Conservation (phyloP, 1,140 invertebrate species). For the Lucilia cuprina region DNA sequence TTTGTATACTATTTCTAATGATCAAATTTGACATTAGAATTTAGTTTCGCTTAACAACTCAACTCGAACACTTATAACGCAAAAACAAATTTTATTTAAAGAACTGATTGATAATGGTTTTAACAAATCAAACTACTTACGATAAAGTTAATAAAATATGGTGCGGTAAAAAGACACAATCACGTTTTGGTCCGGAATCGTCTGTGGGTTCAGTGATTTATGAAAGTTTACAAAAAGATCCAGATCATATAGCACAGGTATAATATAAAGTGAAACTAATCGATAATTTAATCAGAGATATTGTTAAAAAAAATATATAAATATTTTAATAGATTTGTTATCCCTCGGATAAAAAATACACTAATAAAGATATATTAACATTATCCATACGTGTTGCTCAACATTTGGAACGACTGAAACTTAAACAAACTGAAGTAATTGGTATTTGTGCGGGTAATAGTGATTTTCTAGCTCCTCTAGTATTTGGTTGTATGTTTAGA, state of each 20-base stretch:
- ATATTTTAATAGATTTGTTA: constrained; percentile 13
- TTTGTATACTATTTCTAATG: too few species aligned
- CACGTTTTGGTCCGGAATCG: not conserved
- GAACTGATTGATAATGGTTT: not conserved
- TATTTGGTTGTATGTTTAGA: constrained; percentile 45
- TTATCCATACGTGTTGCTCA: constrained; percentile 45
- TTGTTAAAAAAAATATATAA: not conserved
- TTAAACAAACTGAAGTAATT: constrained; percentile 46
- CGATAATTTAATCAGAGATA: not conserved
- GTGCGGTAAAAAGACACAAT: not conserved
- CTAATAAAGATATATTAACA: constrained; percentile 42
- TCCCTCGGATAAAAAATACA: constrained; percentile 28
- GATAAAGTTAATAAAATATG: constrained; percentile 5
- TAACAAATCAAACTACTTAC: not conserved
- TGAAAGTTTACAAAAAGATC: not conserved
- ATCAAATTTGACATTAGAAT: too few species aligned
- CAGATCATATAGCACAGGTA: constrained; percentile 20
- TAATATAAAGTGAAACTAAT: not conserved
- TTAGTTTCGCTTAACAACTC: too few species aligned
- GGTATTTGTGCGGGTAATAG: constrained; percentile 45
- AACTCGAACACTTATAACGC: too few species aligned
- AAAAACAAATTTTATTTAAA: too few species aligned
- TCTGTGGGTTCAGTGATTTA: not conserved
- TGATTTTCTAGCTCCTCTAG: constrained; percentile 45
- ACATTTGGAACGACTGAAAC: constrained; percentile 39